Base-by-base conservation (phyloP, 2,888 invertebrate genomes). In the Andrena bicolor region DNA sequence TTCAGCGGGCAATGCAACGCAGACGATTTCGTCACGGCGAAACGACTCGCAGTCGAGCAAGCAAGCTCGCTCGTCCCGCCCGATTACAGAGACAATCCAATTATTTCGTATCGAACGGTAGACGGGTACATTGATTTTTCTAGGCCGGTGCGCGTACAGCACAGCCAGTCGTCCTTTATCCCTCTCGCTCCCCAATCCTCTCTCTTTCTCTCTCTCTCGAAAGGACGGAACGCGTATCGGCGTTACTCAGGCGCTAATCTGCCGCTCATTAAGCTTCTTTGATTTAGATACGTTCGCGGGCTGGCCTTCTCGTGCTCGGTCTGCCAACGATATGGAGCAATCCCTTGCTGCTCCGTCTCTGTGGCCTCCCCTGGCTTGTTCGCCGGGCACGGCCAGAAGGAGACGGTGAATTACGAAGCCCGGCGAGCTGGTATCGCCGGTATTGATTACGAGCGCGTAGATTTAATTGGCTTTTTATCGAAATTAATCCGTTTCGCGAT, bases 391-490 rank as follows among this genome's bases (percentile, higher is more conserved):
- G 35, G 53, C 41, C 28, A 30, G 77, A 66, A 66, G 51, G 41
- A 48, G 77, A 71, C 63, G 65, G 53, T 73, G 68, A 80, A 72
- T 83, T 80, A 76, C 79, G 72, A 49, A 30, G 41, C 56, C 58
- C 65, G 61, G 77, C 74, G 61, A 72, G 75, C 63, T 8, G 20
- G 71, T 83, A 78, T 83, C 82, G 71, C 23, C 48, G 82, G 85
- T 86, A 88, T 81, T 84, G 78, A 76, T 86, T 85, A 77, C 80
- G 71, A 60, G 73, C 80, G 83, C 83, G 87, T 86, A 84, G 83
- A 86, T 88, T 88, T 89, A 89, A 89, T 89, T 89, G 86, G 87
- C 83, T 86, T 89, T 88, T 89, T 88, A 83, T 89, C 87, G 82
- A 81, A 86, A 87, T 85, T 88, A 86, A 83, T 85, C 83, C 69